A percentile compares a stretch with the other conserved stretches of the same genome.
Evolutionary conservation across 2,113 vertebrate species (phyloP).

Genomic region (Cryptotis parvus): DNA sequence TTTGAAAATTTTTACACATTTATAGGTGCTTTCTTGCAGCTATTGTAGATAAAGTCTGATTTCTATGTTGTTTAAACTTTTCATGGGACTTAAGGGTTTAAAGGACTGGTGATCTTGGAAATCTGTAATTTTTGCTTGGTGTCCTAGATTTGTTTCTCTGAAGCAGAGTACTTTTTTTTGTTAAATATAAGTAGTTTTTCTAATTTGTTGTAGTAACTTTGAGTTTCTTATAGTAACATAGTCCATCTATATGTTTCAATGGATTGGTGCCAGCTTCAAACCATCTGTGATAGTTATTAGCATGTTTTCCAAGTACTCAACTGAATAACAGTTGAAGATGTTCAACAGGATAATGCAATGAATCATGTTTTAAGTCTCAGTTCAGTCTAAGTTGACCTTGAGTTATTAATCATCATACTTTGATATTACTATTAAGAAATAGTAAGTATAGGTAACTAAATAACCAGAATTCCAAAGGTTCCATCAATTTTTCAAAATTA

Average conservation of each 20-base stretch:
- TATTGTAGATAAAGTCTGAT: neutral
- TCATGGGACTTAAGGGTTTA: neutral
- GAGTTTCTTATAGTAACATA: neutral
- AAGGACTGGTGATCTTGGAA: neutral
- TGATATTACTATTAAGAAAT: neutral
- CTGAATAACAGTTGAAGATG: neutral
- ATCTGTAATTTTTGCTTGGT: constrained; percentile 25
- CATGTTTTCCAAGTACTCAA: neutral
- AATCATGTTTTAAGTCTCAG: neutral
- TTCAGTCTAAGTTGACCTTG: neutral
- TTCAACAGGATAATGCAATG: neutral
- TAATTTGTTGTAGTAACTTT: neutral
- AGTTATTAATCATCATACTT: constrained; percentile 4
- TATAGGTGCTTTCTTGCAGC: neutral
- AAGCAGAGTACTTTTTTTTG: constrained; percentile 30
- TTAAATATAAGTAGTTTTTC: constrained; percentile 15
- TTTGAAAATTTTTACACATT: constrained; percentile 38
- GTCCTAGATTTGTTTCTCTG: constrained; percentile 9
- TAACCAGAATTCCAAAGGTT: neutral
- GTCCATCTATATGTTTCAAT: neutral
- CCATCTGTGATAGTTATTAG: constrained; percentile 17
- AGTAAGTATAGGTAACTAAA: neutral
- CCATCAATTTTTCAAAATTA: constrained; percentile 32
- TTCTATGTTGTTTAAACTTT: constrained; percentile 34
- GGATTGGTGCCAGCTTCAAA: neutral